These are phyloP conservation scores for Goniozus legneri DNA, from an alignment of 1,140 invertebrate species.

Conservation along the genomic window DNA sequence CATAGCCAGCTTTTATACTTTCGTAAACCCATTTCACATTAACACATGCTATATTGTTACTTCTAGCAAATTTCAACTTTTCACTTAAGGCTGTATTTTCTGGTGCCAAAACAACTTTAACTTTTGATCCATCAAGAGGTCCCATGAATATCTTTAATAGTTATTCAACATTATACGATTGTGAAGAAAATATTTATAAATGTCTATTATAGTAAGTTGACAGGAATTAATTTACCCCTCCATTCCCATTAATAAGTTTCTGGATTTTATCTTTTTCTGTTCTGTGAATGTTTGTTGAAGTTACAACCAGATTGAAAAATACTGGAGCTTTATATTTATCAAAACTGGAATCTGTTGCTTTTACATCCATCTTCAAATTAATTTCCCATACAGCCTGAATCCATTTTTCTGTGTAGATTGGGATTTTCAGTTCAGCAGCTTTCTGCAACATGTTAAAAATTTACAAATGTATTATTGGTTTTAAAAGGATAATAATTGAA, in stretches of 20 bases:
- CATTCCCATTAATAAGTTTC: constrained; percentile 69
- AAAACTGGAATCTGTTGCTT: constrained; percentile 64
- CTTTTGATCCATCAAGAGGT: constrained; percentile 39
- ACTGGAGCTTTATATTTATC: constrained; percentile 68
- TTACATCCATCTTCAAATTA: constrained; percentile 61
- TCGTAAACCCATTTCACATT: constrained; percentile 74
- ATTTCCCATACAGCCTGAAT: constrained; percentile 74
- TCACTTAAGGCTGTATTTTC: constrained; percentile 64
- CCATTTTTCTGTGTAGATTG: constrained; percentile 78
- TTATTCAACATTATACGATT: neutral
- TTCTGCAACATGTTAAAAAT: constrained; percentile 52
- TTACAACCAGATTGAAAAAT: constrained; percentile 76
- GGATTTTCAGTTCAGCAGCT: constrained; percentile 67
- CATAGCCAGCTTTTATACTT: constrained; percentile 69
- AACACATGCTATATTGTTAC: constrained; percentile 72
- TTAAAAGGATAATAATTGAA: constrained; percentile 9
- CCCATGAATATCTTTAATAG: constrained; percentile 35
- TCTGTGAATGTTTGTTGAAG: constrained; percentile 70
- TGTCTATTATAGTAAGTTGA: too few species aligned
- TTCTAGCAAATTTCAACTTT: constrained; percentile 76
- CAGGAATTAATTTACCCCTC: constrained; percentile 60
- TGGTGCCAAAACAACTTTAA: constrained; percentile 42
- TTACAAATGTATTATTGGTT: constrained; percentile 8
- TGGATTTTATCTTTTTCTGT: constrained; percentile 69
- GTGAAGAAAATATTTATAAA: constrained; percentile 1